Evolutionary conservation across 2,113 vertebrate genomes (phyloP), one percentile per base, ranked within the genome.

Genomic region (Sardina pilchardus): DNA sequence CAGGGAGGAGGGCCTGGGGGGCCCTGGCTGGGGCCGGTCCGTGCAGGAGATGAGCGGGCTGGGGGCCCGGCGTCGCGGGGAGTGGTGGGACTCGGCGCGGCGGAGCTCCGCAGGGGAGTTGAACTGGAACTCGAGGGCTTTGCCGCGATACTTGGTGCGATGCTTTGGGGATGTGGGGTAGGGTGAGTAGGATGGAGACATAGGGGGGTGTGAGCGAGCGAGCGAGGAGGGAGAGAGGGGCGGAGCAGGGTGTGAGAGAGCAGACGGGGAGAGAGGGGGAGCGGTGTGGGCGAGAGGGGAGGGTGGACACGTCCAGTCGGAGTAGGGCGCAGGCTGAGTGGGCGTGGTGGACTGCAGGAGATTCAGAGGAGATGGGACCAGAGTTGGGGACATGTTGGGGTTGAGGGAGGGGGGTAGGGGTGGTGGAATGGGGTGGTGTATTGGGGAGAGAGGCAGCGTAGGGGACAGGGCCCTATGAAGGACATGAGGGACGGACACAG

Each of bases 1-100:
- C 81, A 97, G 95, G 71, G 97, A 97, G 3, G 97, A 96, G 12
- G 97, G 97, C 48, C 97, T 93, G 21, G 97, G 96, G 1, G 96
- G 96, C 87, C 94, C 93, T 82, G 96, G 94, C 84, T 94, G 96
- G 85, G 95, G 90, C 87, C 93, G 95, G 87, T 97, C 96, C 24
- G 95, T 92, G 81, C 94, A 94, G 90, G 97, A 96, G 88, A 96
- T 95, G 6, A 96, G 96, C 24, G 97, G 97, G 86, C 97, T 98
- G 16, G 97, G 97, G 21, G 96, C 97, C 26, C 97, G 94, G 81
- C 96, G 93, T 48, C 96, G 88, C 92, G 94, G 90, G 89, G 92
- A 86, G 85, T 94, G 90, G 90, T 63, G 94, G 81, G 94, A 88
- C 6, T 94, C 91, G 17, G 95, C 42, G 30, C 93, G 93, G 0